phyloP scores from a whole-genome alignment of 92 coral and sea anemone species.

The Porites lobata region DNA sequence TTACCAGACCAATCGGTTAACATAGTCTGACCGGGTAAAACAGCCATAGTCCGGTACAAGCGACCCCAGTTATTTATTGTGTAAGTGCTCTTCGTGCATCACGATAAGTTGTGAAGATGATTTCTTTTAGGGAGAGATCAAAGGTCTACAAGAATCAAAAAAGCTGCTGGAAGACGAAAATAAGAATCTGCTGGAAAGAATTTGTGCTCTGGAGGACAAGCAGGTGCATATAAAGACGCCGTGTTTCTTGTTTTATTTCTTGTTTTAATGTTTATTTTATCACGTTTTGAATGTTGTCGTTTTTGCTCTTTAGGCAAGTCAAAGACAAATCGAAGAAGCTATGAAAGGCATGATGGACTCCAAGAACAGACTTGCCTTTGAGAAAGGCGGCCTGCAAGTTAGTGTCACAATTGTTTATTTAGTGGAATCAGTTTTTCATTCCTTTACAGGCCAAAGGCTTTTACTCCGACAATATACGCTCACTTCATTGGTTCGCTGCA shows the following conservation, averaged over 20 bases:
- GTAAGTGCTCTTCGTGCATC: too few relatives aligned
- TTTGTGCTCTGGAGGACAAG: constrained; percentile 86
- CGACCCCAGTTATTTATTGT: too few relatives aligned
- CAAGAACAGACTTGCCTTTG: constrained; percentile 94
- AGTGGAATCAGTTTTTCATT: not conserved
- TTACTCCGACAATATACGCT: too few relatives aligned
- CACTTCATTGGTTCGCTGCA: too few relatives aligned
- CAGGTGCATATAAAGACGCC: constrained; percentile 63
- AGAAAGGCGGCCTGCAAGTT: constrained; percentile 94
- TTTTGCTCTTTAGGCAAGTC: constrained; percentile 66
- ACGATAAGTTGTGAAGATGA: too few relatives aligned
- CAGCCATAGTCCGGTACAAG: too few relatives aligned
- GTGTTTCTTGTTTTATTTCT: not conserved
- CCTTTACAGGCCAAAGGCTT: too few relatives aligned
- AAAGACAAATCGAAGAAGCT: constrained; percentile 88
- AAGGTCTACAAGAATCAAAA: constrained; percentile 76
- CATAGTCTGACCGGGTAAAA: too few relatives aligned
- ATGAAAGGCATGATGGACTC: constrained; percentile 94
- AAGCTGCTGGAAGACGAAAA: constrained; percentile 83
- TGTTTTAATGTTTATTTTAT: not conserved
- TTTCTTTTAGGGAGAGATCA: constrained; percentile 70
- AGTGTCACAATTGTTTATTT: not conserved
- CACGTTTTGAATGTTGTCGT: not conserved
- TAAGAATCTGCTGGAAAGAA: constrained; percentile 77
- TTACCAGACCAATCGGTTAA: too few relatives aligned